These are phyloP conservation scores for Mesaphorura yosii DNA, from an alignment of 1,140 invertebrate genomes.

Conservation along the genomic window DNA sequence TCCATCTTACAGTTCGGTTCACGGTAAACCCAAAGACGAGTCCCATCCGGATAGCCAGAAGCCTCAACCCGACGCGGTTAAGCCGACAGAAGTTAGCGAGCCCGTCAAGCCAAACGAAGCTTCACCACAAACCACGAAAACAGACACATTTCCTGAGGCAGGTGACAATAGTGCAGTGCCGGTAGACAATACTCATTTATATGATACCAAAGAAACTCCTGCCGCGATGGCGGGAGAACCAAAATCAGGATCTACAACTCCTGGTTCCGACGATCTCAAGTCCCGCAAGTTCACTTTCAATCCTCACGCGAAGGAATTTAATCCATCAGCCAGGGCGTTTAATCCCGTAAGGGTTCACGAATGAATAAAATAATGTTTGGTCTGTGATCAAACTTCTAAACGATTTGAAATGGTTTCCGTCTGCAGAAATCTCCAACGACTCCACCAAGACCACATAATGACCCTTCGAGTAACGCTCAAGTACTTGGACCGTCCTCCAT, in stretches of 20 bases:
- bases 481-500: no score
- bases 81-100: neutral
- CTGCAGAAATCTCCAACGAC: slow-evolving; percentile 28
- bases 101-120: neutral
- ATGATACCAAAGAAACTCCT: no score
- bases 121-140: slow-evolving; percentile 1
- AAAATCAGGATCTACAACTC: slow-evolving; percentile 1
- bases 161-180: no score
- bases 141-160: neutral
- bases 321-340: slow-evolving; percentile 73
- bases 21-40: slow-evolving; percentile 1
- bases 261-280: slow-evolving; percentile 39
- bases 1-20: slow-evolving; percentile 1
- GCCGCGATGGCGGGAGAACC: no score
- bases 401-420: neutral
- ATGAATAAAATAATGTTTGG: neutral
- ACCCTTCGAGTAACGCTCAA: slow-evolving; percentile 25
- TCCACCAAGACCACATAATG: slow-evolving; percentile 30
- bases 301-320: slow-evolving; percentile 81
- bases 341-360: slow-evolving; percentile 52
- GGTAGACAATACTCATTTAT: no score
- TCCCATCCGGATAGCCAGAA: slow-evolving; percentile 11
- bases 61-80: neutral
- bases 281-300: slow-evolving; percentile 69
- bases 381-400: neutral